Evolutionary conservation across 2,113 vertebrate species (phyloP).

Genomic region (Otocyon megalotis): DNA sequence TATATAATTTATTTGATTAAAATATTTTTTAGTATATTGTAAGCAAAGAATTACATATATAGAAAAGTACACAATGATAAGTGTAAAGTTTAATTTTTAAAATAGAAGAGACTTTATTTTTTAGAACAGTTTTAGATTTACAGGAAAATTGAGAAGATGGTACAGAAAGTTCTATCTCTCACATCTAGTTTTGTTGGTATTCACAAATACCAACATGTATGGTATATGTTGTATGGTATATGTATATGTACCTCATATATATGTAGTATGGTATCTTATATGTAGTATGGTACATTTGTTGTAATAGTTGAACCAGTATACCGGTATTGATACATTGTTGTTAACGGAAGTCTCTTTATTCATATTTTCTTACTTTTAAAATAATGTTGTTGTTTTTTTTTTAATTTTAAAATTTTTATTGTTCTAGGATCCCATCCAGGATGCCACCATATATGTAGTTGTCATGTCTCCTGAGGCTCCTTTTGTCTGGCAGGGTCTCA

Average conservation of each 20-base stretch:
- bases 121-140: conserved; percentile 7
- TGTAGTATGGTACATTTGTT: not conserved
- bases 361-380: conserved; percentile 30
- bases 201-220: too few relatives aligned
- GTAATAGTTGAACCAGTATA: not conserved
- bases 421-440: not conserved
- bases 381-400: not conserved
- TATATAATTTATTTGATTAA: not conserved
- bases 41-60: not conserved
- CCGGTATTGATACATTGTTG: not conserved
- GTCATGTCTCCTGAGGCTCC: not conserved
- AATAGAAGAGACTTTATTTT: not conserved
- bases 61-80: not conserved
- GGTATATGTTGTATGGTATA: too few relatives aligned
- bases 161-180: not conserved
- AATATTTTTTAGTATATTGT: not conserved
- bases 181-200: not conserved
- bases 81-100: not conserved
- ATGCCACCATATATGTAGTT: not conserved
- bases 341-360: conserved; percentile 21
- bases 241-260: too few relatives aligned
- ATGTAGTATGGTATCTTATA: too few relatives aligned
- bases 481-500: not conserved
- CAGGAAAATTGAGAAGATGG: not conserved
- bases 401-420: not conserved